Base-by-base conservation (phyloP, 2,113 vertebrate species). In the Stegastes partitus region DNA sequence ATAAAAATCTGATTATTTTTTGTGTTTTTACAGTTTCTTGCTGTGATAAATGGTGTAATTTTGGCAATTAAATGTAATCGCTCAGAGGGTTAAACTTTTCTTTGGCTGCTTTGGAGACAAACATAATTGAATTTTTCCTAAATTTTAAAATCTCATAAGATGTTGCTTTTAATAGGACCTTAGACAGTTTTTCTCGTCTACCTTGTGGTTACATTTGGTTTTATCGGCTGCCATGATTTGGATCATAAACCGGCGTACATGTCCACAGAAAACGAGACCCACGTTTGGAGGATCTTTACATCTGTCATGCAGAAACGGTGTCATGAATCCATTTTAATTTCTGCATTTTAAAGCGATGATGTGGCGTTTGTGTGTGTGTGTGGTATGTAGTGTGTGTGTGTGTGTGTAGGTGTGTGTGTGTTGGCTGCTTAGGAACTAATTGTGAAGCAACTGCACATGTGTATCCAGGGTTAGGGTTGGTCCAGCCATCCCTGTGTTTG, bases 181-280 rank as follows among this genome's bases (percentile, higher is more conserved):
- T 3, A 56, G 53, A 10, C 19, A 16, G 45, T 51, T 68, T 57
- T 44, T 19, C 37, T 47, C 71, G 53, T 16, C 23, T 16, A 44
- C 15, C 19, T 21, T 34, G 28, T 21, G 44, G 51, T 54, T 34
- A 80, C 81, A 87, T 85, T 82, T 89, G 84, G 34, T 81, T 9
- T 74, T 62, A 83, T 74, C 77, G 65, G 34, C 61, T 63, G 6
- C 31, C 3, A 12, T 64, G 63, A 84, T 83, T 11, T 77, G 22
- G 57, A 57, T 85, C 47, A 82, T 70, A 83, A 68, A 55, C 39
- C 63, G 21, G 22, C 26, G 55, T 44, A 69, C 55, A 37, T 72
- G n/a, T 54, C 53, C 49, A 42, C 44, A 67, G 44, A 58, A 70
- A 75, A 78, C 59, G 0, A 58, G 78, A 34, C 39, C 21, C 12